Evolutionary conservation across 2,113 vertebrate species (phyloP), one percentile per base, ranked within the genome.

Genomic region (Pterocles orientalis): DNA sequence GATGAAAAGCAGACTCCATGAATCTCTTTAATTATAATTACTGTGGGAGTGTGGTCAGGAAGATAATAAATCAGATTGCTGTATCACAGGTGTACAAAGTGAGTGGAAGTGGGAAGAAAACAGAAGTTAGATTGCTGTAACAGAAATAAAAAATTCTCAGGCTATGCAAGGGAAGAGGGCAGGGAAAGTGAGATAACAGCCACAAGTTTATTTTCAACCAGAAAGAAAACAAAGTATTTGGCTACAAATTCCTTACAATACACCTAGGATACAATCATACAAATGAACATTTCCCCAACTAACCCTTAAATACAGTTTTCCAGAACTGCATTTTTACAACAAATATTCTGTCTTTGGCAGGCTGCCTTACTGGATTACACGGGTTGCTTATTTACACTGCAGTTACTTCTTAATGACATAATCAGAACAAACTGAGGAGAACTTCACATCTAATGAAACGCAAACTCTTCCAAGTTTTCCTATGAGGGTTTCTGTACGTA

Each of bases 31-130:
- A 92, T 94, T 90, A 75, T 88, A 88, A 92, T 95, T 75, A 91
- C 18, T 94, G 94, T 84, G 93, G 94, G 83, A 97, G 81, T 91
- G 94, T 84, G 95, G 94, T 95, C 86, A 95, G 95, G 86, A 92
- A 96, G 94, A 95, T 89, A 96, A 94, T 93, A 95, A 92, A 93
- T 88, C 77, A 94, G 68, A 88, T 41, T 96, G 92, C 82, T 3
- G 3, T 92, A 96, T 94, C 95, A 72, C 95, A 95, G 93, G 89
- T 94, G 81, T 69, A 96, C 81, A 88, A 96, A 90, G 64, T 9
- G 2, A 10, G 24, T 70, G 53, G 31, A 92, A 79, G 82, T 65
- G 72, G 76, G 79, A 96, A 29, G 80, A 82, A 90, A 90, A 88
- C 47, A 82, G 57, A 48, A 91, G 73, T 76, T 43, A 68, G 61